Percentiles rank a stretch among this genome's conserved stretches.
These are phyloP conservation scores for Pygmarrhopalites habei DNA, from an alignment of 1,140 invertebrate species.

Conservation along the genomic window DNA sequence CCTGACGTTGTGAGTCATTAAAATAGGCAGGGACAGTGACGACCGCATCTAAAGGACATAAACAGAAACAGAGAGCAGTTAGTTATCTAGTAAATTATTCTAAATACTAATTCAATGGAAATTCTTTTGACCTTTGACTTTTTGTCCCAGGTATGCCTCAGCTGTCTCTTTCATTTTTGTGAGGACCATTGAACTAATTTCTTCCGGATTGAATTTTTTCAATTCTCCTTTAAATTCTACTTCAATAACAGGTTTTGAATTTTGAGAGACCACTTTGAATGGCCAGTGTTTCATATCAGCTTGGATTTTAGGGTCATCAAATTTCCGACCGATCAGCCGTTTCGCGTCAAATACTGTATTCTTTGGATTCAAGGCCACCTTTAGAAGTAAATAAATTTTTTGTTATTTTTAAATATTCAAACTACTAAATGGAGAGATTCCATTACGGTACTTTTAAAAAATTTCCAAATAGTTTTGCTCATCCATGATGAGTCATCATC, in stretches of 20 bases:
- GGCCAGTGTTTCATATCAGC: constrained; percentile 53
- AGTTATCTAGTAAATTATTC: no score
- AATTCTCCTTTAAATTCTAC: constrained; percentile 47
- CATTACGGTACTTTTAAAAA: no score
- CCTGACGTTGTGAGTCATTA: no score
- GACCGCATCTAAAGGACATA: no score
- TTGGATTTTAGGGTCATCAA: no score
- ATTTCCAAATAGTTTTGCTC: no score
- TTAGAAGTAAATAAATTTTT: no score
- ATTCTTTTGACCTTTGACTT: no score
- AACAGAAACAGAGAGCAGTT: no score
- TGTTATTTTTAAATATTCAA: constrained; percentile 50
- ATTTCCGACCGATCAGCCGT: constrained; percentile 53
- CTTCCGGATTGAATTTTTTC: constrained; percentile 51
- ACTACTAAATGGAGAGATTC: background rate
- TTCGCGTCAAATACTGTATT: constrained; percentile 75
- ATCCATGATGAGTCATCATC: no score
- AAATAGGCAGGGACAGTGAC: constrained; percentile 56
- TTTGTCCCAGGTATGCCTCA: constrained; percentile 50
- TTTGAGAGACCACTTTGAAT: constrained; percentile 44
- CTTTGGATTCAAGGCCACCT: constrained; percentile 73
- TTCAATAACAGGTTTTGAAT: constrained; percentile 51
- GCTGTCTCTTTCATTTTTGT: no score
- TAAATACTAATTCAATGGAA: no score
- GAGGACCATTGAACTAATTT: constrained; percentile 53